A percentile compares a stretch with the other conserved stretches of the same genome.
Evolutionary conservation across 2,113 vertebrate species (phyloP).

Genomic region (Motacilla alba): DNA sequence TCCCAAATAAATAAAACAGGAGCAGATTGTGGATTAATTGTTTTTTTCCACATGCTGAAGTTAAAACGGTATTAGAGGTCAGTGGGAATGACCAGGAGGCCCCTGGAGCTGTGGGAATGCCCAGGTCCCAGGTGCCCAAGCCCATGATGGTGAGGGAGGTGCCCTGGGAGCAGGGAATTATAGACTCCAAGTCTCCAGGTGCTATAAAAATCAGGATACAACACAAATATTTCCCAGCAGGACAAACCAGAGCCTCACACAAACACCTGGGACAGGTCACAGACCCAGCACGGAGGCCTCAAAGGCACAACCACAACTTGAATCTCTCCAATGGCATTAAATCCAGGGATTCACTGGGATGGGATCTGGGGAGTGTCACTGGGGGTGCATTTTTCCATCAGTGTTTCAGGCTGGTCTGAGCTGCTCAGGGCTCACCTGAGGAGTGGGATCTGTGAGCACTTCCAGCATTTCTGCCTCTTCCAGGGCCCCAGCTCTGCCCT

Average conservation of each 20-base stretch:
- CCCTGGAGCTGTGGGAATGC: neutral
- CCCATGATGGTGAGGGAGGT: neutral
- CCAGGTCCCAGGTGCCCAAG: neutral
- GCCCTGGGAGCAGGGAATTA: neutral
- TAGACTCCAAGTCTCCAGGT: neutral
- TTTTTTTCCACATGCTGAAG: neutral
- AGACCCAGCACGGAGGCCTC: neutral
- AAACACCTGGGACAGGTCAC: neutral
- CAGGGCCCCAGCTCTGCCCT: neutral
- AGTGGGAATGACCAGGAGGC: neutral
- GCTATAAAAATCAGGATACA: neutral
- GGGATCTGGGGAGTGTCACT: neutral
- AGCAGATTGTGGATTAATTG: neutral
- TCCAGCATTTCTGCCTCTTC: neutral
- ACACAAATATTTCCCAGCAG: neutral
- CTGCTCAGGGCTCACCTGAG: neutral
- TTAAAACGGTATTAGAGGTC: neutral
- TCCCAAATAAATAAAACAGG: neutral
- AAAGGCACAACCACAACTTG: neutral
- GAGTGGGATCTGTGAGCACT: neutral
- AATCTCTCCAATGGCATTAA: fast-evolving
- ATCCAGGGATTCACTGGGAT: neutral
- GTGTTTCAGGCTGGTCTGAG: neutral
- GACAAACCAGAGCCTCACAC: neutral
- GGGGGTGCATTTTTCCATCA: neutral